phyloP scores from a whole-genome alignment of 2,113 vertebrate species.

The Psilopsiagon aymara region DNA sequence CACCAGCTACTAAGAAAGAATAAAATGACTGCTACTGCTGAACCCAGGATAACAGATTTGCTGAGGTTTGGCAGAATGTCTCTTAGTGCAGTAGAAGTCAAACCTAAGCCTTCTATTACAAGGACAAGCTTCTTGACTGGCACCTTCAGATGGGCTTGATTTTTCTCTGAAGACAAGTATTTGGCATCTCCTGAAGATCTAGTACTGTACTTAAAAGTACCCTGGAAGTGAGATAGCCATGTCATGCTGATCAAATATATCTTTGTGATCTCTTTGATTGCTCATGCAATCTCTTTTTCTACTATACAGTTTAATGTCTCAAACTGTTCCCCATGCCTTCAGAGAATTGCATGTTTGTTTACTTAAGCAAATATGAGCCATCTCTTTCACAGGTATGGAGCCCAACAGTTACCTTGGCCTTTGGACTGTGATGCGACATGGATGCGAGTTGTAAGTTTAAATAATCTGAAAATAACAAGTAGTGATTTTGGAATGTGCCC shows the following conservation, averaged over 20 bases:
- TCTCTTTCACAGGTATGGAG: background rate
- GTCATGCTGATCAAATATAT: background rate
- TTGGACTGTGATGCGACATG: background rate
- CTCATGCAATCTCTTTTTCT: background rate
- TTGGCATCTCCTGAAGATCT: background rate
- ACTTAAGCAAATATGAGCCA: background rate
- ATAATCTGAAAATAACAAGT: background rate
- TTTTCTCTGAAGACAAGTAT: background rate
- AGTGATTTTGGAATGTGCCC: background rate
- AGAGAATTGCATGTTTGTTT: background rate
- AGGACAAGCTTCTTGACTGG: background rate
- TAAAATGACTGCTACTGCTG: no score
- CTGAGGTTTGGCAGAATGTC: background rate
- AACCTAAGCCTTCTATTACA: background rate
- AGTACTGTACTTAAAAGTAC: background rate
- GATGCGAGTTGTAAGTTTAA: rapidly evolving
- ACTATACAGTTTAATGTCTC: background rate
- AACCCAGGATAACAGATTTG: background rate
- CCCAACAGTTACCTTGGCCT: background rate
- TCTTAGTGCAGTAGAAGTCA: background rate
- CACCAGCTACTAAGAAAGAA: no score
- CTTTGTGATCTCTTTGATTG: background rate
- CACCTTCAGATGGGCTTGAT: background rate
- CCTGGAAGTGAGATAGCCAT: background rate
- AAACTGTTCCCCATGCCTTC: background rate